A percentile compares a stretch with the other conserved stretches of the same genome.
These are phyloP conservation scores for Crocuta crocuta DNA, from an alignment of 2,113 vertebrate genomes.

Conservation along the genomic window DNA sequence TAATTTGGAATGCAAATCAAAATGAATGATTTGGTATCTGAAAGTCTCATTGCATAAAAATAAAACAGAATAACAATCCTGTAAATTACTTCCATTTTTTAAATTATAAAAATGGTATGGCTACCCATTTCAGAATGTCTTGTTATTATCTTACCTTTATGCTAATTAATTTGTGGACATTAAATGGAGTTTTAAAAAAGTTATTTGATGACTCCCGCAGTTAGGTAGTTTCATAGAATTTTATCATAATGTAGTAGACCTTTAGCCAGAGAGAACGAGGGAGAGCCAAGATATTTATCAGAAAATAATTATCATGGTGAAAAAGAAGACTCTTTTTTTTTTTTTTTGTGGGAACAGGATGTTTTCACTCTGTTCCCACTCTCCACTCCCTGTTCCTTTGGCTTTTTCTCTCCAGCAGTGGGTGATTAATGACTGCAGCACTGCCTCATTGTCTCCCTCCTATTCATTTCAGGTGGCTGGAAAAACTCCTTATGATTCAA, in stretches of 20 bases:
- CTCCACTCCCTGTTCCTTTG: neutral
- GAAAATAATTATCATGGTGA: constrained; percentile 71
- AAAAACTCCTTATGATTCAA: neutral
- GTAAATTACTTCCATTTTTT: neutral
- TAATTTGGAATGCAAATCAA: constrained; percentile 71
- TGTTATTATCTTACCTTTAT: neutral
- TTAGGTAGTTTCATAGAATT: neutral
- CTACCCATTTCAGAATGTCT: neutral
- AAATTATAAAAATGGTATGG: neutral
- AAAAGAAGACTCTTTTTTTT: constrained; percentile 49
- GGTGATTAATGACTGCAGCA: neutral
- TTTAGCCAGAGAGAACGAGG: constrained; percentile 25
- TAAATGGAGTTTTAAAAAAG: neutral
- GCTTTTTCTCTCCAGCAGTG: neutral
- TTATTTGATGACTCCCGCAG: neutral
- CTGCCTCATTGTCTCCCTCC: neutral
- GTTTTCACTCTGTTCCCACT: constrained; percentile 68
- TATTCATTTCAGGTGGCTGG: neutral
- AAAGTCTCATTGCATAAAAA: constrained; percentile 49
- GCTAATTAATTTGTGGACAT: constrained; percentile 15
- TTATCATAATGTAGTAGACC: constrained; percentile 59
- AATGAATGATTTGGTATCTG: constrained; percentile 34
- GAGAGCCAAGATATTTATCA: constrained; percentile 58
- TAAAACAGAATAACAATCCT: neutral
- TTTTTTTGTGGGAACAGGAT: neutral